Percentiles rank a stretch among this genome's conserved stretches.
Conservation (phyloP, 2,888 invertebrate genomes). For the Pachycephus smyrnensis region DNA sequence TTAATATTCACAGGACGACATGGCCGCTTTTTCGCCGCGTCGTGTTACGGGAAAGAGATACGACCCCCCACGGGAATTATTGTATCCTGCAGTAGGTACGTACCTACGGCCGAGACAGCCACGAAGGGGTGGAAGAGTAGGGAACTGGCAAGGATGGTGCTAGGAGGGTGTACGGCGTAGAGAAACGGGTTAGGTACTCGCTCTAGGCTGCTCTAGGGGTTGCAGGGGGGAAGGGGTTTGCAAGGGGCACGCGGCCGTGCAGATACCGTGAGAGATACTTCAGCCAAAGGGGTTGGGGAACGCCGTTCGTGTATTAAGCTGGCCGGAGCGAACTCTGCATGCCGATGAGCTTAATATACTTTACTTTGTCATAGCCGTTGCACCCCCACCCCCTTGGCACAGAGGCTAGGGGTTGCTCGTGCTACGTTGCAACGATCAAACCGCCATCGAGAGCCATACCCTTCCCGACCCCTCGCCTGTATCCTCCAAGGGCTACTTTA, state of each 20-base stretch:
- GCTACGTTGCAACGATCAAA: background rate
- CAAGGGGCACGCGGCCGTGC: conserved; percentile 15
- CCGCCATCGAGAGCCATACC: background rate
- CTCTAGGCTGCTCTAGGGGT: background rate
- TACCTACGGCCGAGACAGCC: conserved; percentile 2
- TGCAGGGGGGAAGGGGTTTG: conserved; percentile 11
- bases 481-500: background rate
- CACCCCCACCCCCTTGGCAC: background rate
- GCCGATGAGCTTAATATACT: conserved; percentile 63
- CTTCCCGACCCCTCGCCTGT: background rate
- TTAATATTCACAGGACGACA: conserved; percentile 61
- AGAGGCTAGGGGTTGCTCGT: background rate
- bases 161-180: conserved; percentile 6
- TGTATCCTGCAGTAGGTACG: conserved; percentile 40
- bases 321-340: conserved; percentile 56
- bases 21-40: conserved; percentile 59
- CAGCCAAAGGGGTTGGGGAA: conserved; percentile 17
- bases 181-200: background rate
- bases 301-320: conserved; percentile 53
- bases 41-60: conserved; percentile 60
- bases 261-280: conserved; percentile 11
- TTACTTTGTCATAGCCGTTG: conserved; percentile 55
- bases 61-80: conserved; percentile 55
- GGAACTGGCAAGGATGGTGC: background rate
- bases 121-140: conserved; percentile 20